phyloP scores from a whole-genome alignment of 2,113 vertebrate genomes.

The Noctilio leporinus region DNA sequence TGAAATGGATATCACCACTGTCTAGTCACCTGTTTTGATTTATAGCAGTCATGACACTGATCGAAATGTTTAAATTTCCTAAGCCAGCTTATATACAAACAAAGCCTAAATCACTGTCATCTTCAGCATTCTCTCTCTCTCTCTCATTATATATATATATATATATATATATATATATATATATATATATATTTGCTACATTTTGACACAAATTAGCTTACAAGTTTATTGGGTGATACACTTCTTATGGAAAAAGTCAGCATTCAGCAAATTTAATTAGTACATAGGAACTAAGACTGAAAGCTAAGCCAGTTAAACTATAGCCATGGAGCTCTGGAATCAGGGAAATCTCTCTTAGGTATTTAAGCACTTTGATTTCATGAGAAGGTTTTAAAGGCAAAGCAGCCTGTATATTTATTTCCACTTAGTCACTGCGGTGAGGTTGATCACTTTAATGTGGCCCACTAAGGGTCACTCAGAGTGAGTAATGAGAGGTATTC shows the following conservation, averaged over 20 bases:
- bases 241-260: not conserved
- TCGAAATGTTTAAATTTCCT: not conserved
- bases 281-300: not conserved
- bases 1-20: not conserved
- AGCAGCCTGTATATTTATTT: constrained; percentile 72
- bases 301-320: not conserved
- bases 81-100: not conserved
- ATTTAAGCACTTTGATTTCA: constrained; percentile 67
- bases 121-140: not conserved
- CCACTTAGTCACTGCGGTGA: constrained; percentile 77
- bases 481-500: constrained; percentile 71
- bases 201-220: constrained; percentile 32
- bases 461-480: constrained; percentile 60
- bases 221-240: not conserved
- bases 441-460: constrained; percentile 75
- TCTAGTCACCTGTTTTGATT: not conserved
- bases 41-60: not conserved
- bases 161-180: too few species aligned
- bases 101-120: not conserved
- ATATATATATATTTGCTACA: not conserved
- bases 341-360: constrained; percentile 67
- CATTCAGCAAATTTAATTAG: constrained; percentile 1
- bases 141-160: too few species aligned
- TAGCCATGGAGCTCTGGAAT: constrained; percentile 43
- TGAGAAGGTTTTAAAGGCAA: constrained; percentile 67